Base-by-base conservation (phyloP, 2,797 vertebrate genomes). In the Steatocranus sp. region DNA sequence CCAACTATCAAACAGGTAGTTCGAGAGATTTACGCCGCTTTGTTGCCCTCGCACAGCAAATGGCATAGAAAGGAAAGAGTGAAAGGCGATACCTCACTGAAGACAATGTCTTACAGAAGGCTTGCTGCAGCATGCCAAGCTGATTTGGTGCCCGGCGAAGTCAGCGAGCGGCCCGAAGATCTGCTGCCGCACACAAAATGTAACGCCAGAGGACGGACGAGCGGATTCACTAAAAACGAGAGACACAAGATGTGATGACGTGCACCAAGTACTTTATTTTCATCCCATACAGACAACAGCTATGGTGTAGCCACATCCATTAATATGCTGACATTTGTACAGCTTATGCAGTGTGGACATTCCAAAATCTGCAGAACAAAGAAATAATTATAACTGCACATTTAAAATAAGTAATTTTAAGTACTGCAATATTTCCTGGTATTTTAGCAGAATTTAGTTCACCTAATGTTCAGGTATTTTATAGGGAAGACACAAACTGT, bases 1-100 rank as follows among this genome's bases (percentile, higher is more conserved):
- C 85, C 25, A 12, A 50, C 86, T 81, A 92, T 92, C 88, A 93
- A 88, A 90, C 91, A 92, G 89, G 92, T 93, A 92, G 84, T 93
- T 94, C 56, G 14, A 86, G 85, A 91, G 90, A 94, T 94, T 94
- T 90, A 95, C 86, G 83, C 58, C 25, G 75, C 88, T 89, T 84
- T 93, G 90, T 92, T 76, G 78, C 91, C 76, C 53, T 78, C 8
- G 49, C 81, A 51, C 80, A 50, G 86, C 87, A 80, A 91, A 88
- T 27, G 63, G 84, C 83, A 91, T 11, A 50, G 76, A 63, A 79
- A 87, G 82, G 76, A 66, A 81, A 38, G 76, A 53, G 88, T 74
- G 90, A 92, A 95, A 96, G 89, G 50, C 5, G 51, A 95, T 80
- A 88, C 88, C 85, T 75, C 68, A 75, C 82, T 50, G 89, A 89